Conservation (phyloP, 2,797 vertebrate genomes). For the Saguinus oedipus region DNA sequence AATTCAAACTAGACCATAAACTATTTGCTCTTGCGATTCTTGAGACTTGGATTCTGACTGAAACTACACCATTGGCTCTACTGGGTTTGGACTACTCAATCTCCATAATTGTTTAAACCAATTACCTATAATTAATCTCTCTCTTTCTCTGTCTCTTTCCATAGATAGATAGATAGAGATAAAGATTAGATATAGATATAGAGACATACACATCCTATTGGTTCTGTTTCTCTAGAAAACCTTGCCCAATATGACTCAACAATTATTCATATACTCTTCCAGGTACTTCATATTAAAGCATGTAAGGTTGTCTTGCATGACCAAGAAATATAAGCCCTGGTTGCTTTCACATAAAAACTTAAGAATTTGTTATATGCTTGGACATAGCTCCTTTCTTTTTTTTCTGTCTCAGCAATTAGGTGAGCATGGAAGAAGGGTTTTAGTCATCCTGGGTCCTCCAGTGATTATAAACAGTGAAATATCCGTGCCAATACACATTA, state of each 20-base stretch:
- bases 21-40: background rate
- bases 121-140: background rate
- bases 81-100: background rate
- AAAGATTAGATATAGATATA: background rate
- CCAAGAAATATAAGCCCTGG: background rate
- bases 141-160: background rate
- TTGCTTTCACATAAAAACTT: background rate
- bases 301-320: background rate
- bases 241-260: background rate
- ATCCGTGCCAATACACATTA: fast-evolving
- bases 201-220: background rate
- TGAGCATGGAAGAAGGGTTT: background rate
- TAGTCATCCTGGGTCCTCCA: fast-evolving
- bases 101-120: background rate
- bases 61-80: background rate
- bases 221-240: background rate
- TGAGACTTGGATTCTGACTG: background rate
- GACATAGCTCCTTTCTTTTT: background rate
- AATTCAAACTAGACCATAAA: background rate
- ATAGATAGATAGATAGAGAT: background rate
- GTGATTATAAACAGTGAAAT: background rate
- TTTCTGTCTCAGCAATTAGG: background rate
- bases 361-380: background rate
- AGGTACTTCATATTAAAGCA: background rate
- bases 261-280: background rate